These are phyloP conservation scores for Anniella stebbinsi DNA, from an alignment of 2,797 vertebrate genomes.

Conservation along the genomic window DNA sequence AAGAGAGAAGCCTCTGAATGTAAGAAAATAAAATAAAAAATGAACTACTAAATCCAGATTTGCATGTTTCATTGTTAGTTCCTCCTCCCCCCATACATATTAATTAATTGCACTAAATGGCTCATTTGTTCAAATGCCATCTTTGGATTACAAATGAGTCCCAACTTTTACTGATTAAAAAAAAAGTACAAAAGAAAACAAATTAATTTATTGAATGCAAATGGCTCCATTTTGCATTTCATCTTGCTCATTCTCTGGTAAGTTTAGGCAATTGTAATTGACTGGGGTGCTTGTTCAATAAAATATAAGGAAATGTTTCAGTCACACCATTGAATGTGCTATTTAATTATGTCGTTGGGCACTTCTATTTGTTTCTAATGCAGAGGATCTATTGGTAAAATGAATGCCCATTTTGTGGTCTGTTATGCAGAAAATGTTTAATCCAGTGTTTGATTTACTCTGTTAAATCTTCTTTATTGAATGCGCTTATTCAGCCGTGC, in stretches of 20 bases:
- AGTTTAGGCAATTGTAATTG: slow-evolving; percentile 69
- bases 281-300: slow-evolving; percentile 68
- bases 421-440: slow-evolving; percentile 86
- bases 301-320: slow-evolving; percentile 72
- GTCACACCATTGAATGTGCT: slow-evolving; percentile 72
- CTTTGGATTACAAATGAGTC: slow-evolving; percentile 40
- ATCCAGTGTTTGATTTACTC: slow-evolving; percentile 83
- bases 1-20: not conserved
- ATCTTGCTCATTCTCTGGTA: slow-evolving; percentile 58
- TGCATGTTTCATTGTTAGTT: slow-evolving; percentile 38
- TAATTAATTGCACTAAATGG: slow-evolving; percentile 44
- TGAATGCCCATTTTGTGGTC: slow-evolving; percentile 84
- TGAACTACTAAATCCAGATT: slow-evolving; percentile 33
- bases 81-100: slow-evolving; percentile 17
- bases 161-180: slow-evolving; percentile 42
- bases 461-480: slow-evolving; percentile 84
- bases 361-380: slow-evolving; percentile 79
- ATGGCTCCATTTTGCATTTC: slow-evolving; percentile 28
- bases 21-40: slow-evolving; percentile 15
- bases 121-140: slow-evolving; percentile 38
- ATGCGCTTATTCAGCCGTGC: slow-evolving; percentile 81
- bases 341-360: slow-evolving; percentile 78
- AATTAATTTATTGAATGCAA: slow-evolving; percentile 50
- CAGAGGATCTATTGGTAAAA: slow-evolving; percentile 77
- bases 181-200: slow-evolving; percentile 47